Evolutionary conservation across 1,140 invertebrate genomes (phyloP), one percentile per base, ranked within the genome.

Genomic region (Tetramorium parvispinum): DNA sequence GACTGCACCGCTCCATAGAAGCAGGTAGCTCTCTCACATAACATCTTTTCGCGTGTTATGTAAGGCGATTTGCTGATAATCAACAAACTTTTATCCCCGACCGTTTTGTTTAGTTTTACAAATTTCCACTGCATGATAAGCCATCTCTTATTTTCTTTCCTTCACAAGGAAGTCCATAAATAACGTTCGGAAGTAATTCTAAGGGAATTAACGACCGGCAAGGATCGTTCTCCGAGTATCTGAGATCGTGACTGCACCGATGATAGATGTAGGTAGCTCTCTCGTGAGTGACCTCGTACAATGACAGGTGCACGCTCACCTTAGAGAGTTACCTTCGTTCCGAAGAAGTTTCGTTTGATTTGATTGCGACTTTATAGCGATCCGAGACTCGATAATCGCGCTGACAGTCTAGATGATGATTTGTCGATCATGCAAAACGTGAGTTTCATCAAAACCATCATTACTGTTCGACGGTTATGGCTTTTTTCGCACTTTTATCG

Each of bases 261-360:
- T 57, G 27, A 53, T 66, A 83, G 88, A 82, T 65, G 65, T 81
- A 85, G 82, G 88, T 92, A 90, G 86, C 85, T 88, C 78, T 89
- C 85, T 89, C 88, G 85, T 77, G 78, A 87, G 75, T 83, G 87
- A 89, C 76, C 73, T 68, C 79, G 51, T 68, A 51, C 53, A 86
- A 87, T 87, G 46, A 86, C 88, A 85, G 81, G 88, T 88, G 88
- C 87, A 53, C 66, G 66, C 66, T 55, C 66, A 68, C 57, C 43
- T 61, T 59, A 37, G 59, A 65, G 43, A 79, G 61, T 79, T 79
- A 66, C 43, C 76, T 65, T 21, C 63, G 18, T 66, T 79, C 43
- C 27, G 18, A 21, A 40, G 53, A 40, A 59, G 73, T 53, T 57
- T 57, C 51, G 43, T 70, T 70, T 46, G 66, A 40, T 76, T 55